These are phyloP conservation scores for Physella acuta DNA, from an alignment of 1,140 invertebrate genomes.

Conservation along the genomic window DNA sequence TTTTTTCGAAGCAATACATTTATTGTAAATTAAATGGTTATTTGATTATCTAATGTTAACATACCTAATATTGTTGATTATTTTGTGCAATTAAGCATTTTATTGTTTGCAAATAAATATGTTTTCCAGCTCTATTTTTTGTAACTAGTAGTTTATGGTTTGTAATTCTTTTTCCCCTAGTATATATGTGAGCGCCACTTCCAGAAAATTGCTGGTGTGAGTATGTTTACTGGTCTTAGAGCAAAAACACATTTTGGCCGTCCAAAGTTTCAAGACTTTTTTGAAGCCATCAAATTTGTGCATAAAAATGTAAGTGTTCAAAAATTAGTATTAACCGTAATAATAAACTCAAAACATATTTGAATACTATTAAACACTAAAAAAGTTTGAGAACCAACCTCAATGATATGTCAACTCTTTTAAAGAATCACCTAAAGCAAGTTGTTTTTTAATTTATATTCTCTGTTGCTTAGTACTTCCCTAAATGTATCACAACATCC, in stretches of 20 bases:
- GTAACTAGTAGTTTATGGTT: background rate
- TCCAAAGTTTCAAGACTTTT: conserved; percentile 94
- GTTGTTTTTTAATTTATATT: background rate
- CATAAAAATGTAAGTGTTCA: conserved; percentile 68
- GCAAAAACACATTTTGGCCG: conserved; percentile 94
- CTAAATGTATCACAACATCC: too few relatives aligned
- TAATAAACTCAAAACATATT: background rate
- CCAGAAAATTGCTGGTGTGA: conserved; percentile 89
- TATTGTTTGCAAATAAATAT: background rate
- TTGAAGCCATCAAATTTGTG: conserved; percentile 95
- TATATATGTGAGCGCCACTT: conserved; percentile 99
- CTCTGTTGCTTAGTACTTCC: background rate
- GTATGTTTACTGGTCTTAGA: conserved; percentile 95
- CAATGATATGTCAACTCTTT: background rate
- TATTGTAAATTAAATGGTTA: background rate
- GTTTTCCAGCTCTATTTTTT: background rate
- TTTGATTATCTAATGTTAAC: background rate
- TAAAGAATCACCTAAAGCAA: background rate
- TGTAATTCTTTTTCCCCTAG: conserved; percentile 66
- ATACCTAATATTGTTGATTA: background rate
- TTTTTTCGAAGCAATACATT: background rate
- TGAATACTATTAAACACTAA: background rate
- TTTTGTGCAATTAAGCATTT: background rate
- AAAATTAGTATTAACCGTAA: background rate
- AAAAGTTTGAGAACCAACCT: background rate